Percentiles rank a stretch among this genome's conserved stretches.
These are phyloP conservation scores for Hoplodrina blanda DNA, from an alignment of 2,888 invertebrate genomes.

Conservation along the genomic window DNA sequence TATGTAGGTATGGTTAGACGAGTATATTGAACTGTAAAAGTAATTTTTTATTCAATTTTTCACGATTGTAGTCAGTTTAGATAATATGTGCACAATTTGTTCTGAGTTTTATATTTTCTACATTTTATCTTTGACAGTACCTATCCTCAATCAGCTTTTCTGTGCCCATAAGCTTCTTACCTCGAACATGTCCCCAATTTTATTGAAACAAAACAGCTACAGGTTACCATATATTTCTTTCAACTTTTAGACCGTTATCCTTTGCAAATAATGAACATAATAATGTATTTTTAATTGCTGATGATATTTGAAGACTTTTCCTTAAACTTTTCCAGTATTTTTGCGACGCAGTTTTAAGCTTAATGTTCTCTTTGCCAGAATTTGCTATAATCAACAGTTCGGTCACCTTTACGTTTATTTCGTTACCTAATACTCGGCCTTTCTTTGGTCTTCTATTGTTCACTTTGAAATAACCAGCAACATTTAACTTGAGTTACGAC, in stretches of 20 bases:
- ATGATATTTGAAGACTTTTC: slow-evolving; percentile 18
- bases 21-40: background rate
- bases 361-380: background rate
- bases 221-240: slow-evolving; percentile 6
- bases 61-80: background rate
- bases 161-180: slow-evolving; percentile 22
- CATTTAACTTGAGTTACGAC: slow-evolving; percentile 56
- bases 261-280: slow-evolving; percentile 17
- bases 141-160: slow-evolving; percentile 12
- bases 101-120: background rate
- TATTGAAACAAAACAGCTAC: slow-evolving; percentile 19
- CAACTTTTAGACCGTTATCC: slow-evolving; percentile 13
- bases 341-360: slow-evolving; percentile 2
- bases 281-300: slow-evolving; percentile 36
- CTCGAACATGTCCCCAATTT: slow-evolving; percentile 26
- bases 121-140: slow-evolving; percentile 1
- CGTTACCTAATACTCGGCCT: slow-evolving; percentile 42
- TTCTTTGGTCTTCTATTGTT: slow-evolving; percentile 54
- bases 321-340: slow-evolving; percentile 1
- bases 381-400: slow-evolving; percentile 7
- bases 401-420: slow-evolving; percentile 20
- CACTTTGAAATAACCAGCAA: slow-evolving; percentile 42
- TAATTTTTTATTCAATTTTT: background rate
- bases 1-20: background rate
- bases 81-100: slow-evolving; percentile 1